Percentiles rank a stretch among this genome's conserved stretches.
Evolutionary conservation across 2,113 vertebrate genomes (phyloP).

Genomic region (Tiliqua scincoides): DNA sequence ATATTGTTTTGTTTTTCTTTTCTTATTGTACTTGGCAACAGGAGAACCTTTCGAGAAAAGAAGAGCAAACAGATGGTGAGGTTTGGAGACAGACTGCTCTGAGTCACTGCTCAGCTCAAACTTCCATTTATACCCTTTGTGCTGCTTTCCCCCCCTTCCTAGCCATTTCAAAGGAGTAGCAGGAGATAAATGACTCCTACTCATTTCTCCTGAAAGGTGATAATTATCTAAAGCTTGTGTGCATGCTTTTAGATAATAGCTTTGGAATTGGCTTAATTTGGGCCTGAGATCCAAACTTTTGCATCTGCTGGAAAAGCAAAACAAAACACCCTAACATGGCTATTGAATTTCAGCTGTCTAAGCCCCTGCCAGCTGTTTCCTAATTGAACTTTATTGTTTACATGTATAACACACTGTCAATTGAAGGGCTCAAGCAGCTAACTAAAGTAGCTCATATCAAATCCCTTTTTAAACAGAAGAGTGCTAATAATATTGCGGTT

Average conservation of each 20-base stretch:
- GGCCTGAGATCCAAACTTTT: background rate
- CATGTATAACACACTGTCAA: background rate
- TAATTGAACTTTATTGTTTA: background rate
- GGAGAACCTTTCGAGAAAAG: background rate
- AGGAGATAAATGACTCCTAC: background rate
- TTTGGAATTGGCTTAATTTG: conserved; percentile 6
- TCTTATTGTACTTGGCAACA: conserved; percentile 7
- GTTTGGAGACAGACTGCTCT: conserved; percentile 5
- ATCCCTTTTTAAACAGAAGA: background rate
- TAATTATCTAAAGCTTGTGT: background rate
- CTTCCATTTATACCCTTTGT: conserved; percentile 21
- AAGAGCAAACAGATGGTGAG: conserved; percentile 3
- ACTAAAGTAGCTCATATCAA: background rate
- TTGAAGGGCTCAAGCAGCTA: background rate
- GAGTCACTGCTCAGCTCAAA: background rate
- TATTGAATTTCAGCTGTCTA: background rate
- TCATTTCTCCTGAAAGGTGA: conserved; percentile 18
- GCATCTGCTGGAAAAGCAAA: background rate
- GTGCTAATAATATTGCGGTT: background rate
- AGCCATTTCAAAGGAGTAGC: conserved; percentile 1
- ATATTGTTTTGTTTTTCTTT: background rate
- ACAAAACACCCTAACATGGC: no score
- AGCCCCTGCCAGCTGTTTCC: background rate
- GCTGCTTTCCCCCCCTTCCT: background rate
- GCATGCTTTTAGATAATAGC: conserved; percentile 5